A percentile compares a stretch with the other conserved stretches of the same genome.
phyloP scores from a whole-genome alignment of 2,888 invertebrate genomes.

The Acronicta leporina region DNA sequence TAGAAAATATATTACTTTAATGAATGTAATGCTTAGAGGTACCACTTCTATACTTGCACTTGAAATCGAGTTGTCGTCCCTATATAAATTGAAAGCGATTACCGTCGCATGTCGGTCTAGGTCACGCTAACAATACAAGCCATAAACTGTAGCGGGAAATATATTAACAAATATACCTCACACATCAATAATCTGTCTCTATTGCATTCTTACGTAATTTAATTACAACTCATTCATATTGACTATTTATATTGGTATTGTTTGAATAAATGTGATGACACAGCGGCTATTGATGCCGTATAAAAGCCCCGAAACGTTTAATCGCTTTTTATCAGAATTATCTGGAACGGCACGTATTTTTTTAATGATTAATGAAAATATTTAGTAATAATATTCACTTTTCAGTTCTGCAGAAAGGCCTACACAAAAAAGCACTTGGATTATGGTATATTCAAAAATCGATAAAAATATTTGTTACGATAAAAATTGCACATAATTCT shows the following conservation, averaged over 20 bases:
- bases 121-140: conserved; percentile 59
- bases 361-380: no score
- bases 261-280: conserved; percentile 2
- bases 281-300: background rate
- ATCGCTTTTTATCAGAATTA: background rate
- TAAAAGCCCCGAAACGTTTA: background rate
- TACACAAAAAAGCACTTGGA: no score
- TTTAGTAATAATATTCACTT: no score
- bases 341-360: no score
- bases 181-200: conserved; percentile 1
- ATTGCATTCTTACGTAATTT: conserved; percentile 8
- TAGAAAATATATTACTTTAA: conserved; percentile 14
- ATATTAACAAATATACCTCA: background rate
- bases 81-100: conserved; percentile 76
- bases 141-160: conserved; percentile 53
- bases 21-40: conserved; percentile 12
- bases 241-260: no score
- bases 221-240: conserved; percentile 13
- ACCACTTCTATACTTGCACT: conserved; percentile 63
- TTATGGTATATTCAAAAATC: no score
- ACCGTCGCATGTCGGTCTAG: conserved; percentile 80
- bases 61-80: conserved; percentile 71
- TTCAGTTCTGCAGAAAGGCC: no score
- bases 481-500: no score
- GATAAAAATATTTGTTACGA: no score